phyloP scores from a whole-genome alignment of 2,113 vertebrate genomes.

The Rallus limicola region DNA sequence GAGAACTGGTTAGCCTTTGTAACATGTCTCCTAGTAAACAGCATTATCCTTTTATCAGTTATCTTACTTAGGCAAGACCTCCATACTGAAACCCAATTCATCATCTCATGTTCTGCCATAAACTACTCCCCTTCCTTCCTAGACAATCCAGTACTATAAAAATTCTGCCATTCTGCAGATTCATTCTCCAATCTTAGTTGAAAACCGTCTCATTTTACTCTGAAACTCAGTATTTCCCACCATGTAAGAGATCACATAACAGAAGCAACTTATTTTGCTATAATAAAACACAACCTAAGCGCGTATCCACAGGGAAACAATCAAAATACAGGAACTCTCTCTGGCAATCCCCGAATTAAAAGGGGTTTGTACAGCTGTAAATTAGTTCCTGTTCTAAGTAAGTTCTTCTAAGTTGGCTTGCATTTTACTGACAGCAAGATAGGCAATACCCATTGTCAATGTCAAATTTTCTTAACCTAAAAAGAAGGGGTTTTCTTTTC shows the following conservation, averaged over 20 bases:
- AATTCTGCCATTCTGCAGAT: background rate
- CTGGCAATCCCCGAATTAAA: background rate
- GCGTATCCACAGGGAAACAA: background rate
- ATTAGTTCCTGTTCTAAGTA: background rate
- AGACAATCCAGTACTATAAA: background rate
- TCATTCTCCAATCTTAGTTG: background rate
- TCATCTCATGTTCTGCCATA: background rate
- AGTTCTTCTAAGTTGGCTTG: background rate
- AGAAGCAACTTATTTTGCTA: background rate
- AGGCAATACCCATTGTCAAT: conserved; percentile 9
- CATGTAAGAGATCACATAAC: background rate
- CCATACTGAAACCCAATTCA: background rate
- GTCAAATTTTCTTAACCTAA: conserved; percentile 8
- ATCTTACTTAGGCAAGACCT: background rate
- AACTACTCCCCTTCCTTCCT: background rate
- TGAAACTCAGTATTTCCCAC: background rate
- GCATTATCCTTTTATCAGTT: background rate
- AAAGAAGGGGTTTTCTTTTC: background rate
- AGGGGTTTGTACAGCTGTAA: background rate
- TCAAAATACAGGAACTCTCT: background rate
- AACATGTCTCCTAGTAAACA: background rate
- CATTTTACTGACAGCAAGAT: conserved; percentile 5
- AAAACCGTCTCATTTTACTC: background rate
- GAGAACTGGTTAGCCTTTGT: background rate
- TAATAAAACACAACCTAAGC: background rate